Evolutionary conservation across 2,797 vertebrate species (phyloP).

Genomic region (Taeniopygia guttata): DNA sequence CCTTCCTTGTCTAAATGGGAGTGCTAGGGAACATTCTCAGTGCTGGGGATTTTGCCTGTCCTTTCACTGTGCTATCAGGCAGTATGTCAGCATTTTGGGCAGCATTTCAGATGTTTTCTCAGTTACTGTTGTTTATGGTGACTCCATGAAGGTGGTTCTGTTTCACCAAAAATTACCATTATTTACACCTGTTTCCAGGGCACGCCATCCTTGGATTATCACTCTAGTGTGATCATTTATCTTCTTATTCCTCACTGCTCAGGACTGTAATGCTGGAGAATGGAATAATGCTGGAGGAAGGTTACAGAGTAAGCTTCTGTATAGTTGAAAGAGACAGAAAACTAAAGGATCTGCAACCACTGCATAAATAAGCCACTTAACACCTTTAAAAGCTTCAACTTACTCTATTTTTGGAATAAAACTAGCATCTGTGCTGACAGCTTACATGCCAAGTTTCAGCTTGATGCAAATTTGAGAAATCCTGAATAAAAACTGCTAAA

Average conservation of each 20-base stretch:
- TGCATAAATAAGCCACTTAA: slow-evolving; percentile 48
- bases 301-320: neutral
- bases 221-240: neutral
- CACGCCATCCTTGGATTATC: neutral
- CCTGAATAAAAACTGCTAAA: slow-evolving; percentile 41
- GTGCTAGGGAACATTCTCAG: neutral
- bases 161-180: neutral
- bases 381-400: slow-evolving; percentile 32
- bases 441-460: slow-evolving; percentile 31
- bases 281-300: neutral
- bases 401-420: slow-evolving; percentile 47
- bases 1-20: neutral
- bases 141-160: neutral
- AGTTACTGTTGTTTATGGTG: neutral
- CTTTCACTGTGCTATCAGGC: neutral
- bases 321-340: neutral
- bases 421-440: slow-evolving; percentile 42
- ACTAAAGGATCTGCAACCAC: slow-evolving; percentile 24
- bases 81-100: neutral
- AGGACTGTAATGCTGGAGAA: neutral
- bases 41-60: neutral
- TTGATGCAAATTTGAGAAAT: slow-evolving; percentile 41
- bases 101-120: neutral
- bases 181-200: neutral
- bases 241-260: neutral